Evolutionary conservation across 2,888 invertebrate genomes (phyloP), one percentile per base, ranked within the genome.

Genomic region (Plebejus melissa): DNA sequence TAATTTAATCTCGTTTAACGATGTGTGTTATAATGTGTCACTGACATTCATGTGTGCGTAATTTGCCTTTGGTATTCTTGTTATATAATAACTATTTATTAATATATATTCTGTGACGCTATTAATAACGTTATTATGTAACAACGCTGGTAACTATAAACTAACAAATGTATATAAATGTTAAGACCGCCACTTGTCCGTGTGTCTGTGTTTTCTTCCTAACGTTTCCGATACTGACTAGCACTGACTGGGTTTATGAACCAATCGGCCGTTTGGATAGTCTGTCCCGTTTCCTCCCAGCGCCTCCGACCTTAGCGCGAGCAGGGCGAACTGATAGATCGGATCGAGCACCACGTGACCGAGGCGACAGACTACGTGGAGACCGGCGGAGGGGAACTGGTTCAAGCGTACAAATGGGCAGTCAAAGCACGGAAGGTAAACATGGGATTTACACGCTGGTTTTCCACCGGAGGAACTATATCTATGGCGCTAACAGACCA

Each of bases 321-420:
- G 87, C 94, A 98, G 98, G 98, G 98, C 87, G 98, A 98, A 94
- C 96, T 98, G 95, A 96, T 98, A 88, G 98, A 98, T 94, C 95
- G 97, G 90, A 97, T 98, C 94, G 98, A 98, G 94, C 97, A 97
- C 94, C 97, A 98, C 94, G 98, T 98, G 82, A 96, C 96, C 84
- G 96, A 96, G 90, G 96, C 98, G 81, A 95, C 95, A 82, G 97
- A 97, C 90, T 97, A 97, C 94, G 96, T 98, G 84, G 96, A 96
- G 86, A 94, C 95, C 80, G 98, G 97, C 83, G 96, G 96, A 83
- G 94, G 94, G 82, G 96, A 98, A 90, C 96, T 98, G 82, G 94
- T 94, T 88, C 94, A 95, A 86, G 98, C 98, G 81, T 95, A 96
- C 86, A 95, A 95, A 85, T 98, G 97, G 94, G 96, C 97, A 90